Percentiles rank a stretch among this genome's conserved stretches.
These are phyloP conservation scores for Onychomys leucogaster DNA, from an alignment of 2,797 vertebrate genomes.

Conservation along the genomic window DNA sequence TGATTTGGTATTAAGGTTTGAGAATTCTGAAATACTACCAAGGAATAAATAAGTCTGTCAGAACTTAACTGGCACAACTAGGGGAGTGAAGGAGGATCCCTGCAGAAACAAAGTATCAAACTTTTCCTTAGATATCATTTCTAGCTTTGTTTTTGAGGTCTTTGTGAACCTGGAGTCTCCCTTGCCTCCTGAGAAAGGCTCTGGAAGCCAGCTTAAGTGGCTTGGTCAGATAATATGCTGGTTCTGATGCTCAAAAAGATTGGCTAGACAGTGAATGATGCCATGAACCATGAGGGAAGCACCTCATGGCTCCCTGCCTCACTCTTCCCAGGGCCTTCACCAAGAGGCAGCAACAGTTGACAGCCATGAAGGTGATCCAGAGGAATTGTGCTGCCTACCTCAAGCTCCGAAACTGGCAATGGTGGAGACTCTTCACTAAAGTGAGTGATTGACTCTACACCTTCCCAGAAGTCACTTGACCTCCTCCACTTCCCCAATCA, in stretches of 20 bases:
- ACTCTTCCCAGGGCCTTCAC: constrained; percentile 92
- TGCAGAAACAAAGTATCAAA: fast-evolving
- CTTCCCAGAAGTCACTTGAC: fast-evolving
- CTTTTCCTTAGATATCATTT: not conserved
- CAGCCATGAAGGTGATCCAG: constrained; percentile 98
- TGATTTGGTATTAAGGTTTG: not conserved
- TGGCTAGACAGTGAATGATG: not conserved
- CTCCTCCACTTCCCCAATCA: too few relatives aligned
- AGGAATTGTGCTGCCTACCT: constrained; percentile 98
- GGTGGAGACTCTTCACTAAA: constrained; percentile 99
- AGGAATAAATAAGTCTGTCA: not conserved
- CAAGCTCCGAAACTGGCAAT: constrained; percentile 99
- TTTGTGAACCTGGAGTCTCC: not conserved
- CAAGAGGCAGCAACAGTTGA: constrained; percentile 97
- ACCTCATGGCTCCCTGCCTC: not conserved
- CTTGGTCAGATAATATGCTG: not conserved
- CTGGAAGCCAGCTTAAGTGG: not conserved
- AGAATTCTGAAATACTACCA: not conserved
- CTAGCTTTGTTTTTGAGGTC: not conserved
- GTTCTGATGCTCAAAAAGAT: not conserved
- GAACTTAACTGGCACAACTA: not conserved
- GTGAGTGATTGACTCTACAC: constrained; percentile 81
- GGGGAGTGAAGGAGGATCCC: not conserved
- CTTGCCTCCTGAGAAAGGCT: not conserved
- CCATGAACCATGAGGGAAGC: fast-evolving